Evolutionary conservation across 2,113 vertebrate genomes (phyloP).

Genomic region (Podocnemis expansa): DNA sequence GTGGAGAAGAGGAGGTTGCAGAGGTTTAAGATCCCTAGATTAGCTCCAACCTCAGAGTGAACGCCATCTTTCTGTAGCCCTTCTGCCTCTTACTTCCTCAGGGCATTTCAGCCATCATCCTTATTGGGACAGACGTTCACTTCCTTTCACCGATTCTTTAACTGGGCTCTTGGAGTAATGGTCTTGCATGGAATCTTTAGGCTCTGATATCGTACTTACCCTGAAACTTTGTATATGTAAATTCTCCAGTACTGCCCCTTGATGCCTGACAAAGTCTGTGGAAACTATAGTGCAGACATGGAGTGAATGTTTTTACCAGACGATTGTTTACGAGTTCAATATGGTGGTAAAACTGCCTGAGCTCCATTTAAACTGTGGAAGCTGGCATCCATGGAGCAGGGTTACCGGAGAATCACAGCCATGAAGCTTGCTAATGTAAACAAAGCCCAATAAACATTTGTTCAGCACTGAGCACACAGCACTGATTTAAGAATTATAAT

Average conservation of each 20-base stretch:
- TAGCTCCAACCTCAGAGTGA: background rate
- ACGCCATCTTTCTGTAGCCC: background rate
- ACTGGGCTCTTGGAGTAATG: background rate
- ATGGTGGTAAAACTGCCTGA: background rate
- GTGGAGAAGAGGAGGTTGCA: background rate
- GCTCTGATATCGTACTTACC: background rate
- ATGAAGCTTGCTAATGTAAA: conserved; percentile 50
- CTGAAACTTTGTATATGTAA: background rate
- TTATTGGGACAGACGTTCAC: background rate
- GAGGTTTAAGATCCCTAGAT: background rate
- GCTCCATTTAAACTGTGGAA: background rate
- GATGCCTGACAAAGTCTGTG: background rate
- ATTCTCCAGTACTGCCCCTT: background rate
- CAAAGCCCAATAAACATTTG: conserved; percentile 7
- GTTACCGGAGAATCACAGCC: conserved; percentile 36
- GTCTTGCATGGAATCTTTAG: background rate
- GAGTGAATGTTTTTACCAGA: background rate
- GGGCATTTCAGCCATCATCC: background rate
- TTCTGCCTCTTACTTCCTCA: background rate
- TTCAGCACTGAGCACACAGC: background rate
- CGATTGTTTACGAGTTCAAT: background rate
- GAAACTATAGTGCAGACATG: background rate
- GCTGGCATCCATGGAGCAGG: conserved; percentile 31
- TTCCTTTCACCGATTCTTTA: background rate
- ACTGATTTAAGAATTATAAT: background rate